Evolutionary conservation across 2,888 invertebrate genomes (phyloP).

Genomic region (Coenonympha arcania): DNA sequence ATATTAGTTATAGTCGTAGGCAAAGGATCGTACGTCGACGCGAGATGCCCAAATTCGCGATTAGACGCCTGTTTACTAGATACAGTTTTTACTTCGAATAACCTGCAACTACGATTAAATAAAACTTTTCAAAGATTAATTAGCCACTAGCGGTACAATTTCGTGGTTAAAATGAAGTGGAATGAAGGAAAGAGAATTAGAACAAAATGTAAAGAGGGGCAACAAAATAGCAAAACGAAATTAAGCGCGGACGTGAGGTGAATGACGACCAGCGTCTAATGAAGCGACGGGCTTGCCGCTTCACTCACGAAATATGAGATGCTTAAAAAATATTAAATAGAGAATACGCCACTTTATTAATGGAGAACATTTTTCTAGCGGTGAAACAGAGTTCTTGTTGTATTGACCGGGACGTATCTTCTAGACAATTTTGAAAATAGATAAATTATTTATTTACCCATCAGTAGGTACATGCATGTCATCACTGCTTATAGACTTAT

Average conservation of each 20-base stretch:
- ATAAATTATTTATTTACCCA: no score
- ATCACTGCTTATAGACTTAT: no score
- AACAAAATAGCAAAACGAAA: slow-evolving; percentile 63
- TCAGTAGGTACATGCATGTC: no score
- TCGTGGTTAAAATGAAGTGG: slow-evolving; percentile 32
- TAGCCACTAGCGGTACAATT: slow-evolving; percentile 18
- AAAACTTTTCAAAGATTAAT: slow-evolving; percentile 23
- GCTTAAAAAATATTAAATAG: slow-evolving; percentile 20
- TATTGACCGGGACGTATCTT: no score
- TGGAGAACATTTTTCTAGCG: slow-evolving; percentile 8
- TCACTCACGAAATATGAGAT: slow-evolving; percentile 10
- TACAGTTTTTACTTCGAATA: background rate
- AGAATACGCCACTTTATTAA: slow-evolving; percentile 18
- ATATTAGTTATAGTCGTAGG: no score
- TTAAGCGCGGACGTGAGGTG: slow-evolving; percentile 44
- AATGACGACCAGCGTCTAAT: slow-evolving; percentile 21
- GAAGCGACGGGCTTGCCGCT: slow-evolving; percentile 15
- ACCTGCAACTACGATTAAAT: slow-evolving; percentile 12
- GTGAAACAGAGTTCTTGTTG: no score
- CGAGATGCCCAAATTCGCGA: no score
- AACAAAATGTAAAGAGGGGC: slow-evolving; percentile 32
- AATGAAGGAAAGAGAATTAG: slow-evolving; percentile 38
- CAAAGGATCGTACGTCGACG: no score
- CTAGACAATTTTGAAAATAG: no score
- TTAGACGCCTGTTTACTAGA: no score